Percentiles rank a stretch among this genome's conserved stretches.
Conservation (phyloP, 2,113 vertebrate species). For the Struthio camelus region DNA sequence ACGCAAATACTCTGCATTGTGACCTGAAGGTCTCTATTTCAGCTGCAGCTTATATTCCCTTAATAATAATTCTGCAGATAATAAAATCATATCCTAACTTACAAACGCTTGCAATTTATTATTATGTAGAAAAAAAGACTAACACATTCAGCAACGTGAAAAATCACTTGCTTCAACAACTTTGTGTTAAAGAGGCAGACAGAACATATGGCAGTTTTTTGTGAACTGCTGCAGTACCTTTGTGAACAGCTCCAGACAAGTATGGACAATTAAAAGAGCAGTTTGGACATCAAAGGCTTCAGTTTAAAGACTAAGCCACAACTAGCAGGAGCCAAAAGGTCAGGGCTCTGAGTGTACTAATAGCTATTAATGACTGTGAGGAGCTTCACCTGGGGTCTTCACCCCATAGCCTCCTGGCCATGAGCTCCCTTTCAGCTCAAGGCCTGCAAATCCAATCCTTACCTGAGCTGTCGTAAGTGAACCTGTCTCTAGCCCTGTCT, state of each 20-base stretch:
- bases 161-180: neutral
- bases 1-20: neutral
- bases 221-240: neutral
- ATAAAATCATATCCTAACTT: neutral
- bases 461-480: neutral
- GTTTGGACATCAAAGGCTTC: neutral
- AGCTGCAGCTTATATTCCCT: neutral
- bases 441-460: neutral
- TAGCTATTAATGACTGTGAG: fast-evolving
- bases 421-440: neutral
- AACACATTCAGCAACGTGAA: neutral
- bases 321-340: neutral
- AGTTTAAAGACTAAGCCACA: neutral
- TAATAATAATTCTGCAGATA: neutral
- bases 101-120: neutral
- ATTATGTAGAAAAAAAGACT: neutral
- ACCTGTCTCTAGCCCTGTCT: neutral
- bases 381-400: neutral
- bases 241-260: neutral
- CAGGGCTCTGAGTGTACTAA: neutral
- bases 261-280: neutral
- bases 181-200: neutral
- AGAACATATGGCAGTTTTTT: neutral
- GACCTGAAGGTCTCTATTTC: neutral
- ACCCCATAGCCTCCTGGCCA: neutral